Percentiles rank a stretch among this genome's conserved stretches.
Evolutionary conservation across 2,113 vertebrate genomes (phyloP).

Genomic region (Scomber colias): DNA sequence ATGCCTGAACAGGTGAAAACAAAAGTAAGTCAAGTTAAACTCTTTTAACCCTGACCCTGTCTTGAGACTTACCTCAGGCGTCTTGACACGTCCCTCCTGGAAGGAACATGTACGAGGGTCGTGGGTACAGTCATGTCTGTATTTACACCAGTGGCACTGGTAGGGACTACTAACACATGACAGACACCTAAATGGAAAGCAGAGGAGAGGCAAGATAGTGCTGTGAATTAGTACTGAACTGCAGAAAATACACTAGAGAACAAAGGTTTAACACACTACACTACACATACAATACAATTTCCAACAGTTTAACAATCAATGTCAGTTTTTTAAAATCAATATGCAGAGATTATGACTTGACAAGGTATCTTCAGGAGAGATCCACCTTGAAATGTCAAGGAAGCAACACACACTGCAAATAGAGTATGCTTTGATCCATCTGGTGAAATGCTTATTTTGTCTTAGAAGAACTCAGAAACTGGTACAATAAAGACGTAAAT

Average conservation of each 20-base stretch:
- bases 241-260: constrained; percentile 18
- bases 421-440: too few species aligned
- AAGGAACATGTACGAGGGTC: constrained; percentile 97
- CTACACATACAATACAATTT: constrained; percentile 13
- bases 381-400: not conserved
- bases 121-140: constrained; percentile 95
- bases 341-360: not conserved
- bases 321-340: constrained; percentile 9
- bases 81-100: constrained; percentile 95
- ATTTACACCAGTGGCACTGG: constrained; percentile 99
- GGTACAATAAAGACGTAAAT: not conserved
- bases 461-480: not conserved
- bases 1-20: too few species aligned
- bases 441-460: too few species aligned
- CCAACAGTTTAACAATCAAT: constrained; percentile 4
- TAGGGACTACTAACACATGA: constrained; percentile 97
- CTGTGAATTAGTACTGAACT: constrained; percentile 7
- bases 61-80: constrained; percentile 88
- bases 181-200: constrained; percentile 87
- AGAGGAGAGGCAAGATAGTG: not conserved
- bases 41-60: fast-evolving
- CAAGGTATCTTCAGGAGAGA: constrained; percentile 1
- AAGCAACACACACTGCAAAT: too few species aligned
- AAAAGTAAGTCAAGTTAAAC: not conserved
- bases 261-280: constrained; percentile 26